Evolutionary conservation across 2,113 vertebrate species (phyloP), one percentile per base, ranked within the genome.

Genomic region (Calidris pygmaea): DNA sequence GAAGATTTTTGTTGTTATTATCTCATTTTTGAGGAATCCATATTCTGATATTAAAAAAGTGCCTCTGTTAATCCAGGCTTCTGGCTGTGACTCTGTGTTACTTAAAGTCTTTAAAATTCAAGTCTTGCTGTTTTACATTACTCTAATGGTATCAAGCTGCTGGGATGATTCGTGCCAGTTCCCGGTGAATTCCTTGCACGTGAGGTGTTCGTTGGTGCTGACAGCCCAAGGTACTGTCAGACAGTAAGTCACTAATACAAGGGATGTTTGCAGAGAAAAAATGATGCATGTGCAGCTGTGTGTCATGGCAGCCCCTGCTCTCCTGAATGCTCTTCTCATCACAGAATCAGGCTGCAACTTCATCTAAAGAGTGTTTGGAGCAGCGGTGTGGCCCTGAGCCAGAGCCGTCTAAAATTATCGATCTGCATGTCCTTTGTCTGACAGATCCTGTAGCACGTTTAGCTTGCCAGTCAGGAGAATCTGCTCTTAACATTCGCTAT

Each of bases 151-250:
- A 30, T 59, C 32, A 27, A 15, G 53, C 48, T 76, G 62, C 12
- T 68, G 5, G 37, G 13, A 41, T n/a, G 20, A 32, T 52, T 14
- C 0, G 0, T 72, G 52, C 32, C 56, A 19, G 14, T 23, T 48
- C 4, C 2, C 52, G 27, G 17, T 43, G 58, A 72, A 12, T 35
- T 48, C 52, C 53, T 56, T 32, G 30, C 32, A 34, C 0, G 0
- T 20, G 55, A 73, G 6, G 53, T 30, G 50, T 53, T 41, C 45
- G 63, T 65, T 71, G 30, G 45, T 79, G 41, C 65, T 52, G 14
- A 45, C 43, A 32, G 27, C 18, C 48, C 15, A 10, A 32, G 19
- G n/a, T 30, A 22, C 37, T 0, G 0, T n/a, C 53, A 56, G 41
- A 7, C 4, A 3, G 32, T 34, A 29, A 41, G 12, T 32, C 29